A percentile compares a stretch with the other conserved stretches of the same genome.
phyloP scores from a whole-genome alignment of 30 jellyfish, hydroid and myxozoan genomes.

The Aurelia aurita region DNA sequence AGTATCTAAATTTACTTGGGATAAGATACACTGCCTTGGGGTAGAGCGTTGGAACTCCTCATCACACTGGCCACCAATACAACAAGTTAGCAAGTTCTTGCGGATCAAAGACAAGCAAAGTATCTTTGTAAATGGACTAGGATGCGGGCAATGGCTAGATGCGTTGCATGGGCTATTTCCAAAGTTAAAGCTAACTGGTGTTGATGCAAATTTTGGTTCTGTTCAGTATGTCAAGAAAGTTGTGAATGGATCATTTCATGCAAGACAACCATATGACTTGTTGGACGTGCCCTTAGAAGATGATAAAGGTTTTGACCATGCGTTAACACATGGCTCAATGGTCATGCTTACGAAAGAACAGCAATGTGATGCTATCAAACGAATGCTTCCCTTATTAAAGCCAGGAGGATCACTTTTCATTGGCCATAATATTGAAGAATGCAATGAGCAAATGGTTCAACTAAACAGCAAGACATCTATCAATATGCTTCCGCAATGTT shows the following conservation, averaged over 20 bases:
- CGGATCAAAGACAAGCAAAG: conserved; percentile 80
- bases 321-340: conserved; percentile 69
- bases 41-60: conserved; percentile 80
- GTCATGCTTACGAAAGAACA: conserved; percentile 38
- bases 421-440: conserved; percentile 80
- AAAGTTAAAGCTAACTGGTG: conserved; percentile 62
- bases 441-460: conserved; percentile 46
- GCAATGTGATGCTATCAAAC: conserved; percentile 81
- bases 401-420: conserved; percentile 98
- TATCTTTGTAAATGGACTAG: conserved; percentile 88
- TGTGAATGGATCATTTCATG: conserved; percentile 80
- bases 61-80: conserved; percentile 90
- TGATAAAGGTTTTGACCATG: conserved; percentile 87
- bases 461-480: conserved; percentile 23
- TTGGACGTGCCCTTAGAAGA: conserved; percentile 52
- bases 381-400: conserved; percentile 89
- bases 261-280: conserved; percentile 78
- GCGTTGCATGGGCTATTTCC: conserved; percentile 78
- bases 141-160: conserved; percentile 92
- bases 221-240: conserved; percentile 63
- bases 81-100: conserved; percentile 68
- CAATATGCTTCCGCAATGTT: conserved; percentile 73
- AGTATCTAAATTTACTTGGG: conserved; percentile 60
- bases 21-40: conserved; percentile 56
- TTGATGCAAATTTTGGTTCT: conserved; percentile 80